A percentile compares a stretch with the other conserved stretches of the same genome.
Evolutionary conservation across 2,113 vertebrate species (phyloP).

Genomic region (Notothenia rossii): DNA sequence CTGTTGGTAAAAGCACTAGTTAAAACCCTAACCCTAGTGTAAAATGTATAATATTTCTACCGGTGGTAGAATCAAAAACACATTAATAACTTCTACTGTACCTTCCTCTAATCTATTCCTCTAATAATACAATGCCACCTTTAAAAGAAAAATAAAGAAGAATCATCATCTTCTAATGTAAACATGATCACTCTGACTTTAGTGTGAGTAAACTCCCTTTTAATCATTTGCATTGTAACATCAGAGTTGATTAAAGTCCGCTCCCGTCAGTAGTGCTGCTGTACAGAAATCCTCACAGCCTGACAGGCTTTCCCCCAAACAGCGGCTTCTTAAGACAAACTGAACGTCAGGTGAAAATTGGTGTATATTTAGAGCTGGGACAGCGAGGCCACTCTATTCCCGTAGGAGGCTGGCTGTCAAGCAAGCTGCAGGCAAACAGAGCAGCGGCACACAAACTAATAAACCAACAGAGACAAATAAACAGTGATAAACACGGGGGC

Average conservation of each 20-base stretch:
- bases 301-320: slow-evolving; percentile 50
- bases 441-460: slow-evolving; percentile 75
- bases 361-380: slow-evolving; percentile 80
- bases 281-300: slow-evolving; percentile 38
- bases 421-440: slow-evolving; percentile 83
- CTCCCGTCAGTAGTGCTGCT: slow-evolving; percentile 2
- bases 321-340: slow-evolving; percentile 69
- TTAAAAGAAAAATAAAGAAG: neutral
- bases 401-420: slow-evolving; percentile 77
- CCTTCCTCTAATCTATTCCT: neutral
- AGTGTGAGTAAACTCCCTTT: too few relatives aligned
- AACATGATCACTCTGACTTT: slow-evolving; percentile 6
- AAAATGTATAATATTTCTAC: neutral
- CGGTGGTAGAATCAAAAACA: neutral
- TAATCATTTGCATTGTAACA: neutral
- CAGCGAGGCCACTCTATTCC: slow-evolving; percentile 77
- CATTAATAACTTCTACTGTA: neutral
- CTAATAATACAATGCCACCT: neutral
- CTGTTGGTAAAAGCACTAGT: neutral
- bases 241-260: neutral
- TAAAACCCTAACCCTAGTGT: neutral
- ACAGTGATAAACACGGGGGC: slow-evolving; percentile 78
- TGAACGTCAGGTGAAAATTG: slow-evolving; percentile 76
- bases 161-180: neutral
- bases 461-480: slow-evolving; percentile 80